Percentiles rank a stretch among this genome's conserved stretches.
Evolutionary conservation across 2,888 invertebrate genomes (phyloP).

Genomic region (Andrena praecox): DNA sequence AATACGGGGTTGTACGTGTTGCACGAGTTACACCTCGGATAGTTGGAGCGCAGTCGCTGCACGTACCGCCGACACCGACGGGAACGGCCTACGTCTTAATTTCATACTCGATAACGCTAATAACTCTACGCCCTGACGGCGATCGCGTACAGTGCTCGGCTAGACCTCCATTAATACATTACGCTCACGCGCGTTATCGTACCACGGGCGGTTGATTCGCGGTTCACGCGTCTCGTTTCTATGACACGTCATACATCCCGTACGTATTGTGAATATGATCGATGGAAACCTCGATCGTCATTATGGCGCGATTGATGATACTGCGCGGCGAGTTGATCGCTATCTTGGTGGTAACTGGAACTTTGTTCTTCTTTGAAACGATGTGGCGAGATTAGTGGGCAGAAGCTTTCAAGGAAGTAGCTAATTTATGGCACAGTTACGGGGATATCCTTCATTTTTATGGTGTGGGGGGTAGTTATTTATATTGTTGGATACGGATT

Average conservation of each 20-base stretch:
- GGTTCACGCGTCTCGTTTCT: slow-evolving; percentile 10
- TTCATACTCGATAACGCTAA: slow-evolving; percentile 81
- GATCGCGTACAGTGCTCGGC: slow-evolving; percentile 66
- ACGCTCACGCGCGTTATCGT: slow-evolving; percentile 69
- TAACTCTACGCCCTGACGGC: slow-evolving; percentile 71
- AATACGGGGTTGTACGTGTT: slow-evolving; percentile 49
- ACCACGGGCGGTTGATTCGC: slow-evolving; percentile 38
- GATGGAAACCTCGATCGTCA: slow-evolving; percentile 8
- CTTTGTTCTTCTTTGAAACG: not conserved
- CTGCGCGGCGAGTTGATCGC: not conserved
- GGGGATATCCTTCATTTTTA: no score
- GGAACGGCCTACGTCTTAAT: slow-evolving; percentile 78
- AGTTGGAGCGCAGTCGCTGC: slow-evolving; percentile 25
- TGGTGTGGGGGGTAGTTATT: no score
- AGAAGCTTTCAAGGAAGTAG: not conserved
- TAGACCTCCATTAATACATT: slow-evolving; percentile 76
- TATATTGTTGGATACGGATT: no score
- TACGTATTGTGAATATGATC: slow-evolving; percentile 12
- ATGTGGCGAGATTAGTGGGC: not conserved
- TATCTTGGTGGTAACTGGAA: not conserved
- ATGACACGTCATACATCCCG: slow-evolving; percentile 30
- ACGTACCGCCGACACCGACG: slow-evolving; percentile 36
- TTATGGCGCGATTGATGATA: not conserved
- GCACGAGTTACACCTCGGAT: slow-evolving; percentile 33
- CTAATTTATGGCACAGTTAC: no score